Base-by-base conservation (phyloP, 2,113 vertebrate genomes). In the Albula goreensis region DNA sequence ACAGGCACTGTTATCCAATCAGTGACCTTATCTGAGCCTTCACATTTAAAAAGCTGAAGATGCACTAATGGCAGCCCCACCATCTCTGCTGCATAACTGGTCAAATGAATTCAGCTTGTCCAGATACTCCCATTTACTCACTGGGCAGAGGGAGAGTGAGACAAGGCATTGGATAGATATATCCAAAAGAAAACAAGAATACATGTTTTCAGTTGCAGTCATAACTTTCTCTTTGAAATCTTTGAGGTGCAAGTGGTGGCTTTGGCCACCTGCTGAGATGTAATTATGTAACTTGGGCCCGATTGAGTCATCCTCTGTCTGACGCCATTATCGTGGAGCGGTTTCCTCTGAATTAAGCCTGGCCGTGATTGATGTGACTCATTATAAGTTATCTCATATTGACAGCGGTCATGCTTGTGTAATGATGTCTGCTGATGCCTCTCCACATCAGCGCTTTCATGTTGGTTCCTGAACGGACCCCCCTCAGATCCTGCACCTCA, bases 291-390 rank as follows among this genome's bases (percentile, higher is more conserved):
- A 86, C 79, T 60, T 57, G 0, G 31, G 79, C 80, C 53, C 86
- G 19, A 89, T 83, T 60, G 11, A 87, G 60, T 83, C 15, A 50
- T 86, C 87, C 87, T 86, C 49, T 80, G 74, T 31, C 82, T 31
- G 52, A 13, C 80, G 57, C 22, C 31, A n/a, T 74, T 74, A 74
- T 74, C n/a, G 10, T 3, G 70, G 31, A 74, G 9, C 22, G 22
- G 22, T 74, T 25, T 8, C 70, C 4, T 85, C 79, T 22, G 56
- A 80, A 87, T 41, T 52, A 57, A 86, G 48, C 57, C 74, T 8
- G 31, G 51, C 86, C 25, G 49, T 25, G 66, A 79, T 78, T 85
- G 83, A 80, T 87, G 81, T 83, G 57, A 85, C 31, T 52, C 48
- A 52, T 56, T 78, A 66, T 87, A 86, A 80, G 50, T 70, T 79